Evolutionary conservation across 2,888 invertebrate genomes (phyloP).

Genomic region (Pandemis heparana): DNA sequence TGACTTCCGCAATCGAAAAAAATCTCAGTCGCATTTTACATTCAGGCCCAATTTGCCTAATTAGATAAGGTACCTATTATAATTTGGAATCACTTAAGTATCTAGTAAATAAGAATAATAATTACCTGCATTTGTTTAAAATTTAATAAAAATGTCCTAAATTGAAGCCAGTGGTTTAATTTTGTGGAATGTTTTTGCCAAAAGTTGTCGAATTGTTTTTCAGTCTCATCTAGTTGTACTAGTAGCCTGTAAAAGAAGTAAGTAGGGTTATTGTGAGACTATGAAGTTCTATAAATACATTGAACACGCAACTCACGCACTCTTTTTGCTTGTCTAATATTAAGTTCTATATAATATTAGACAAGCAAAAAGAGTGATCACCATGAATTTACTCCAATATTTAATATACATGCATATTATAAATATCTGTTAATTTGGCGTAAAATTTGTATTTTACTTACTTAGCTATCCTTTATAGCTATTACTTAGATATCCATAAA

Average conservation of each 20-base stretch:
- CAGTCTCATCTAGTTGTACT: conserved; percentile 97
- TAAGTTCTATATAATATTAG: too few relatives aligned
- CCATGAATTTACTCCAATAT: too few relatives aligned
- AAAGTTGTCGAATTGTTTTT: conserved; percentile 96
- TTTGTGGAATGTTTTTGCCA: conserved; percentile 97
- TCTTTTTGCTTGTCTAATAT: too few relatives aligned
- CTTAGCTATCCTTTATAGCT: too few relatives aligned
- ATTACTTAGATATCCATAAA: too few relatives aligned
- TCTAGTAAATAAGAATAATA: conserved; percentile 35
- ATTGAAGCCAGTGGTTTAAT: conserved; percentile 94
- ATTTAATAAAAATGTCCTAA: conserved; percentile 97
- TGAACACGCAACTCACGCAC: too few relatives aligned
- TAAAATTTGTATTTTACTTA: too few relatives aligned
- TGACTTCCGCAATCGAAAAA: conserved; percentile 70
- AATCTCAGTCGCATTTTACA: conserved; percentile 64
- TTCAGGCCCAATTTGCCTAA: conserved; percentile 68
- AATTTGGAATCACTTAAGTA: conserved; percentile 9
- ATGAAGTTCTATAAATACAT: too few relatives aligned
- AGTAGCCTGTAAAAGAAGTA: conserved; percentile 88
- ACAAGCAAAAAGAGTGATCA: too few relatives aligned
- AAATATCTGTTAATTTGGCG: too few relatives aligned
- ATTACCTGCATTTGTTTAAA: conserved; percentile 95
- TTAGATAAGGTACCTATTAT: conserved; percentile 49
- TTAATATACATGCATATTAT: too few relatives aligned
- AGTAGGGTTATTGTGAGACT: not conserved